A percentile compares a stretch with the other conserved stretches of the same genome.
phyloP scores from a whole-genome alignment of 2,113 vertebrate species.

The Solenodon paradoxus region DNA sequence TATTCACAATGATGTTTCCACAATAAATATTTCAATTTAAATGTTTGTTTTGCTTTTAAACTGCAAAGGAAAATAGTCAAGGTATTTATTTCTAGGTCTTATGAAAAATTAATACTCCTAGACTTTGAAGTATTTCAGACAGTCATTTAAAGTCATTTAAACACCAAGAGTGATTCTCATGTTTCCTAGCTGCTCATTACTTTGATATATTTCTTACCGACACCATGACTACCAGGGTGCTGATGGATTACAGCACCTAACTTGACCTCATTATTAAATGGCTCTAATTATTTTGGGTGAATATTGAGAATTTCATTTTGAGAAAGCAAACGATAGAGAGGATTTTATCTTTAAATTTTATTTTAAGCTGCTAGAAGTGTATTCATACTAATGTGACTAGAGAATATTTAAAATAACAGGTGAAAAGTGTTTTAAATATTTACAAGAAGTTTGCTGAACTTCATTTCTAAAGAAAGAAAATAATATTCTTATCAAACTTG shows the following conservation, averaged over 20 bases:
- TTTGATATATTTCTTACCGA: conserved; percentile 63
- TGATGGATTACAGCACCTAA: conserved; percentile 33
- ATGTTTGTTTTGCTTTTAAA: conserved; percentile 18
- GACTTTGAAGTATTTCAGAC: conserved; percentile 59
- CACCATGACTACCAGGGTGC: conserved; percentile 1
- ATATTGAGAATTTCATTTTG: conserved; percentile 37
- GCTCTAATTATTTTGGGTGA: conserved; percentile 45
- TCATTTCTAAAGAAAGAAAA: neutral
- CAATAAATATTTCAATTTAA: conserved; percentile 36
- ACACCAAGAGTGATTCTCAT: conserved; percentile 21
- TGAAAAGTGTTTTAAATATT: too few relatives aligned
- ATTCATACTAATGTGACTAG: neutral
- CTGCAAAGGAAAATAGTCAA: neutral
- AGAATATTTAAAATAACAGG: neutral
- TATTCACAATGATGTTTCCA: neutral
- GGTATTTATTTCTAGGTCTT: conserved; percentile 38
- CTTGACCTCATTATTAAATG: conserved; percentile 47
- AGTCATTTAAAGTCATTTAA: conserved; percentile 48
- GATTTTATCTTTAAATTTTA: neutral
- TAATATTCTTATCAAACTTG: neutral
- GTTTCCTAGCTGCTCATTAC: conserved; percentile 66
- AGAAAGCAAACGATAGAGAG: neutral
- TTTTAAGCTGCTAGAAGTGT: neutral
- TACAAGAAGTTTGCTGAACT: neutral
- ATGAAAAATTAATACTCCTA: conserved; percentile 49